Percentiles rank a stretch among this genome's conserved stretches.
Evolutionary conservation across 2,113 vertebrate species (phyloP).

Genomic region (Caranx ignobilis): DNA sequence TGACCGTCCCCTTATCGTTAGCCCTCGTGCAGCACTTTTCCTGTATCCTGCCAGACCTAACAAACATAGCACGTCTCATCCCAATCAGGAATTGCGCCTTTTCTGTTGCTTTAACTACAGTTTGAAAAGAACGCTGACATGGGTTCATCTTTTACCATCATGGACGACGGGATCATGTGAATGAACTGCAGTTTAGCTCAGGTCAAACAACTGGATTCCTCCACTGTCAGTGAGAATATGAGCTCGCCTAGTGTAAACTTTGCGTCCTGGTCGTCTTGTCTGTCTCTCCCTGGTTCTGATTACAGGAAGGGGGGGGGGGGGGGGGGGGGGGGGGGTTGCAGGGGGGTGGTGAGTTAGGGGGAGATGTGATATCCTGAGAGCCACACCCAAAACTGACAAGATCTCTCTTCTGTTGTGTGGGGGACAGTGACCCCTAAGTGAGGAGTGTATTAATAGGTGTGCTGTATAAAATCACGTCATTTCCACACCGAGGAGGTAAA

Average conservation of each 20-base stretch:
- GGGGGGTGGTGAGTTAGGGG: conserved; percentile 17
- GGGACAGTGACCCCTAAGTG: neutral
- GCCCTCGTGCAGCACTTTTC: neutral
- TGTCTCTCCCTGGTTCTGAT: conserved; percentile 42
- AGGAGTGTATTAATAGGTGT: neutral
- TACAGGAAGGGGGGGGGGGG: conserved; percentile 66
- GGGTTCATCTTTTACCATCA: neutral
- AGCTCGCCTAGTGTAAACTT: conserved; percentile 10
- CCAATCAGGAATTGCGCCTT: neutral
- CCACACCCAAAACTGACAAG: conserved; percentile 74
- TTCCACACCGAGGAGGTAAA: neutral
- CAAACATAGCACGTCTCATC: neutral
- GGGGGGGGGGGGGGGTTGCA: conserved; percentile 41
- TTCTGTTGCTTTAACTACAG: neutral
- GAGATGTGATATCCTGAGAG: conserved; percentile 63
- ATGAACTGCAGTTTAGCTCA: neutral
- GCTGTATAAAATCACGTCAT: neutral
- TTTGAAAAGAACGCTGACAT: neutral
- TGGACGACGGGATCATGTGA: neutral
- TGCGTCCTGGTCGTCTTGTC: neutral
- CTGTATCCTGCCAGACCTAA: neutral
- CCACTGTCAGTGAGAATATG: neutral
- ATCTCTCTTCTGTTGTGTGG: conserved; percentile 64
- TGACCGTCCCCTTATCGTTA: too few species aligned
- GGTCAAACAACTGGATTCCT: neutral